Conservation (phyloP, 2,797 vertebrate genomes). For the Gambelia wislizenii region DNA sequence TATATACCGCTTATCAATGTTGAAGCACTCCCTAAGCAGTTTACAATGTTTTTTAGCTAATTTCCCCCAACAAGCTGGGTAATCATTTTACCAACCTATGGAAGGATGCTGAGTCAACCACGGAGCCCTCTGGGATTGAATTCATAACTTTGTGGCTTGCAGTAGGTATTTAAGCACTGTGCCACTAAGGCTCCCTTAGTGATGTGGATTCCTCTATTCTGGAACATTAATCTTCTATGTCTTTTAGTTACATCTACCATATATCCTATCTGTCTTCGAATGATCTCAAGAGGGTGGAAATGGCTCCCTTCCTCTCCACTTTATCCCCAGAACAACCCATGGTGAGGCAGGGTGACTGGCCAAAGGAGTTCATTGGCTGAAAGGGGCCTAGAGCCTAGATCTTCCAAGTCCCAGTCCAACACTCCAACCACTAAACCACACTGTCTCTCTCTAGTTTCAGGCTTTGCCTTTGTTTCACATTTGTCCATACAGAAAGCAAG, state of each 20-base stretch:
- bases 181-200: no score
- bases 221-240: background rate
- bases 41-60: no score
- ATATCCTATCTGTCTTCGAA: background rate
- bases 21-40: no score
- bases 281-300: background rate
- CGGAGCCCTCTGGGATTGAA: no score
- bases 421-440: background rate
- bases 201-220: background rate
- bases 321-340: background rate
- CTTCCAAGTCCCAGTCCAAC: background rate
- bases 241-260: background rate
- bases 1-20: no score
- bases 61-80: no score
- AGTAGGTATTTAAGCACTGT: no score
- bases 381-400: background rate
- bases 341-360: background rate
- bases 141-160: no score
- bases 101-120: no score
- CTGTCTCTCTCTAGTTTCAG: background rate
- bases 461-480: background rate
- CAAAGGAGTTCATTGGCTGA: background rate
- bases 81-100: no score
- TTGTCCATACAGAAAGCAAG: background rate
- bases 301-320: background rate